These are phyloP conservation scores for Plebejus argus DNA, from an alignment of 2,888 invertebrate genomes.

Conservation along the genomic window DNA sequence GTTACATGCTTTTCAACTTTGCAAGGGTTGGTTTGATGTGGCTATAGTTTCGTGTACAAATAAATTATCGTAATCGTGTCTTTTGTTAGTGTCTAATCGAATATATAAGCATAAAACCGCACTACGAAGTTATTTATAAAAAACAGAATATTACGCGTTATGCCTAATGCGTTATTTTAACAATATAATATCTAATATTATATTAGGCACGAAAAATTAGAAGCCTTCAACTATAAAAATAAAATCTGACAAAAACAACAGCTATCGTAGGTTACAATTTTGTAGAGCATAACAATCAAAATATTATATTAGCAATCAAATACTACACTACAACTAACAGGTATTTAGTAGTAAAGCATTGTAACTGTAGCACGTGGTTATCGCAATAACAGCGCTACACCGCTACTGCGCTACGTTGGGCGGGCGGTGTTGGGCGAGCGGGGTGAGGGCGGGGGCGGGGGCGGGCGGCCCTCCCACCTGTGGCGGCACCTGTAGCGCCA, in stretches of 20 bases:
- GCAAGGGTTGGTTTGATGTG: neutral
- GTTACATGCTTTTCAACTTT: neutral
- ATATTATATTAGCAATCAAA: too few relatives aligned
- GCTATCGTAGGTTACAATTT: too few relatives aligned
- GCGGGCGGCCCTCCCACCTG: constrained; percentile 29
- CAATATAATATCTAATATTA: too few relatives aligned
- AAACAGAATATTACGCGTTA: neutral
- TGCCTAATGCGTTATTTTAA: too few relatives aligned
- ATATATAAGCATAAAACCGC: too few relatives aligned
- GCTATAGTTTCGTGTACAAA: neutral
- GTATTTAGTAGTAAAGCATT: neutral
- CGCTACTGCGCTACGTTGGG: constrained; percentile 1
- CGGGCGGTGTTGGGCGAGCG: constrained; percentile 6
- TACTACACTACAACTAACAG: too few relatives aligned
- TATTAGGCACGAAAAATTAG: neutral
- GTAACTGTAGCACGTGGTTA: neutral
- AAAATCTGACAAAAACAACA: too few relatives aligned
- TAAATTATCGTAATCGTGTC: neutral
- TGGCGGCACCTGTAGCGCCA: constrained; percentile 26
- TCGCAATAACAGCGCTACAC: too few relatives aligned
- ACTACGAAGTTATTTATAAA: neutral
- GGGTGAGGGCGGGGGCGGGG: constrained; percentile 5
- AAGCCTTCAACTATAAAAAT: too few relatives aligned
- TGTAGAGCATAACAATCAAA: too few relatives aligned
- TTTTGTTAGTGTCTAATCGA: neutral